phyloP scores from a whole-genome alignment of 1,140 invertebrate species.

The Brachionus koreanus region DNA sequence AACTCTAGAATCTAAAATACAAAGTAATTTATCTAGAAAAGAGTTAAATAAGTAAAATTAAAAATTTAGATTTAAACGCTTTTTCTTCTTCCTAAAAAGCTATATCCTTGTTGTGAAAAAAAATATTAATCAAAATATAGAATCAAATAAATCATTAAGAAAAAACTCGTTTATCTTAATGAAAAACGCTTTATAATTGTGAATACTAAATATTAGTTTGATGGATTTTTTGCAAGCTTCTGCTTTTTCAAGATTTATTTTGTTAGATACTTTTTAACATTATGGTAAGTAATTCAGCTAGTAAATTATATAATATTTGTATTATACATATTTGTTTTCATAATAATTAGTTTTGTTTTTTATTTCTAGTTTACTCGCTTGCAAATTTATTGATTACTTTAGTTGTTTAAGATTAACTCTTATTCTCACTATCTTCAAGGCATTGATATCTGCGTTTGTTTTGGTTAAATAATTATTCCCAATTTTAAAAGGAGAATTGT shows the following conservation, averaged over 20 bases:
- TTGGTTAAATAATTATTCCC: neutral
- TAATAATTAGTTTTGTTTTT: neutral
- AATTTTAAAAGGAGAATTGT: neutral
- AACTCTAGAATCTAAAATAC: neutral
- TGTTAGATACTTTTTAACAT: neutral
- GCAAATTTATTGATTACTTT: slow-evolving; percentile 17
- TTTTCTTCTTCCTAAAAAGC: neutral
- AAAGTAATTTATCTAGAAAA: neutral
- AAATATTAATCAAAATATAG: neutral
- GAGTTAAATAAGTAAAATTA: neutral
- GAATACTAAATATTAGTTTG: neutral
- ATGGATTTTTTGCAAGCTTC: neutral
- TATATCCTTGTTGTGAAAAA: neutral
- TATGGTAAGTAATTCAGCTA: neutral
- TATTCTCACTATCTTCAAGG: neutral
- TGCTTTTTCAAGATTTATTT: neutral
- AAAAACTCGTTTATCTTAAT: neutral
- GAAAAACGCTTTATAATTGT: neutral
- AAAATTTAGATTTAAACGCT: neutral
- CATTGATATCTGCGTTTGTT: neutral
- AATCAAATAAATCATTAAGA: neutral
- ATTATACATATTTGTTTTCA: neutral
- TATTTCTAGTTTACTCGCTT: neutral
- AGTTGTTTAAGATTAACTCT: neutral
- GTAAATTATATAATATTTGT: slow-evolving; percentile 12